Percentiles rank a stretch among this genome's conserved stretches.
Conservation (phyloP, 37 sponge, comb jelly and placozoan genomes). For the Hexactinellida sp. region DNA sequence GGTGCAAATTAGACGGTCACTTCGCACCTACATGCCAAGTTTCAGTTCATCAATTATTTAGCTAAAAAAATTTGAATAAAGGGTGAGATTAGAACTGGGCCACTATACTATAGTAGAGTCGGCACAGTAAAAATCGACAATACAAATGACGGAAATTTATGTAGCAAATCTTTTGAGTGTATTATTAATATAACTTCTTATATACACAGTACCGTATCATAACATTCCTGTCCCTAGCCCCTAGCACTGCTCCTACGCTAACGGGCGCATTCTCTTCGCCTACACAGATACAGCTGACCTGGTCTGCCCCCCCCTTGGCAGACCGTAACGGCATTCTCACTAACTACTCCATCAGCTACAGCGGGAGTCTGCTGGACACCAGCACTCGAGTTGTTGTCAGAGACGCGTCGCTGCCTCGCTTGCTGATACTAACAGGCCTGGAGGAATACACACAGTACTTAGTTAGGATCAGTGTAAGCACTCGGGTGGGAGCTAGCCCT, state of each 20-base stretch:
- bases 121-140: too few relatives aligned
- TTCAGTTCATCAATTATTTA: too few relatives aligned
- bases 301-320: background rate
- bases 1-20: too few relatives aligned
- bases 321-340: background rate
- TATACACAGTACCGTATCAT: too few relatives aligned
- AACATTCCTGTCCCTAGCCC: background rate
- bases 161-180: too few relatives aligned
- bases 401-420: background rate
- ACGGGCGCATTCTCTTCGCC: background rate
- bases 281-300: background rate
- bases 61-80: too few relatives aligned
- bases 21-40: too few relatives aligned
- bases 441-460: background rate
- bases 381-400: background rate
- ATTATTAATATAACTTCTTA: too few relatives aligned
- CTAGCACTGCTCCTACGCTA: background rate
- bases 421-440: background rate
- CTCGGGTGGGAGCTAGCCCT: background rate
- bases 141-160: too few relatives aligned
- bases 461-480: background rate
- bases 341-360: background rate
- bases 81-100: too few relatives aligned
- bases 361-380: background rate
- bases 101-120: too few relatives aligned